phyloP scores from a whole-genome alignment of 1,140 invertebrate genomes.

The Drosophila eugracilis region DNA sequence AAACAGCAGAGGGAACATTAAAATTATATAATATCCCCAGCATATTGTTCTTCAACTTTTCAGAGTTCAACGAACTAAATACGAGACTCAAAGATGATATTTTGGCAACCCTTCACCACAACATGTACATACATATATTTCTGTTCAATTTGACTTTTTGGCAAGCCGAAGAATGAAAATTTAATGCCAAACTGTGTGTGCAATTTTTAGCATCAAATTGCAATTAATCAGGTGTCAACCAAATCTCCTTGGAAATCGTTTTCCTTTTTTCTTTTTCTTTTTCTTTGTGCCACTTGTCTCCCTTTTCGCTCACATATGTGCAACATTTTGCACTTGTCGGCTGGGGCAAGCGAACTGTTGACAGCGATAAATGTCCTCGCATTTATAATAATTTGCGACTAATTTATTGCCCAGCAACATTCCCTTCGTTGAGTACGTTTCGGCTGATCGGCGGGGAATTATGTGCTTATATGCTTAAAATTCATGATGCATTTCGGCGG shows the following conservation, averaged over 20 bases:
- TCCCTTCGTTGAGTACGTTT: constrained; percentile 42
- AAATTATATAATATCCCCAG: constrained; percentile 42
- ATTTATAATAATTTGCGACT: constrained; percentile 82
- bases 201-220: constrained; percentile 82
- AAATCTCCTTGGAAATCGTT: constrained; percentile 50
- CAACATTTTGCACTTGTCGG: constrained; percentile 65
- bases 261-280: constrained; percentile 1
- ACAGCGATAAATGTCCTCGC: constrained; percentile 75
- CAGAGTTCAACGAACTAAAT: constrained; percentile 38
- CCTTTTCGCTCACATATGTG: constrained; percentile 26
- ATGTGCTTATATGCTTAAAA: constrained; percentile 31
- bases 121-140: constrained; percentile 28
- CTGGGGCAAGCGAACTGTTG: constrained; percentile 51
- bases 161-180: constrained; percentile 33
- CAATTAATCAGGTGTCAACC: constrained; percentile 73
- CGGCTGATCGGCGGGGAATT: constrained; percentile 45
- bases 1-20: constrained; percentile 21
- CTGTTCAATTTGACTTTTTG: constrained; percentile 33
- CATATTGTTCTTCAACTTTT: constrained; percentile 39
- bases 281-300: constrained; percentile 22
- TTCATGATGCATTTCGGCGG: constrained; percentile 31
- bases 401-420: constrained; percentile 71
- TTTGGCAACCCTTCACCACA: constrained; percentile 19
- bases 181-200: constrained; percentile 43
- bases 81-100: background rate